Evolutionary conservation across 2,113 vertebrate genomes (phyloP).

Genomic region (Hydrochoerus hydrochaeris): DNA sequence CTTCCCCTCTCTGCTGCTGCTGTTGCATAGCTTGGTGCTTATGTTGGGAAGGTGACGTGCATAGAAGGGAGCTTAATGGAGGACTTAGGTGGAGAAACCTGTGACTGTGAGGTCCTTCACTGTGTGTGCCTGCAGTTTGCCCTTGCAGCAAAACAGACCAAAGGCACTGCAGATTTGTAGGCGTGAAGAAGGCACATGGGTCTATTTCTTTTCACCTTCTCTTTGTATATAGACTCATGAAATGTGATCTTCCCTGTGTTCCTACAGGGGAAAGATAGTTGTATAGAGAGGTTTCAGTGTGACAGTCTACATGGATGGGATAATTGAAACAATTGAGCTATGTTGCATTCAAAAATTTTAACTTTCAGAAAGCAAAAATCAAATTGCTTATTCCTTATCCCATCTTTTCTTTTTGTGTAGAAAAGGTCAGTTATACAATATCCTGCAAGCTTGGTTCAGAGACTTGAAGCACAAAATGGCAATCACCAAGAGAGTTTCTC

Average conservation of each 20-base stretch:
- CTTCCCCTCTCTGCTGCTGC: neutral
- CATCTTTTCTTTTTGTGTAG: conserved; percentile 4
- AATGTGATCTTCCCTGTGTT: neutral
- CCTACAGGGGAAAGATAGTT: neutral
- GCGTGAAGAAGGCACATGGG: neutral
- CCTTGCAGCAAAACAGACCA: conserved; percentile 24
- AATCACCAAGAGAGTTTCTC: neutral
- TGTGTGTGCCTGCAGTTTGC: neutral
- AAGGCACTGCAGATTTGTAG: neutral
- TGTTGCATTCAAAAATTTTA: neutral
- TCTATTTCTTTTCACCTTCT: conserved; percentile 25
- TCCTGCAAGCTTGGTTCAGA: neutral
- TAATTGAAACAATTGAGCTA: neutral
- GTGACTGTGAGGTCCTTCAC: neutral
- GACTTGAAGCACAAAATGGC: neutral
- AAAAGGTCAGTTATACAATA: neutral
- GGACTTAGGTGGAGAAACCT: neutral
- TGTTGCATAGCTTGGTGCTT: neutral
- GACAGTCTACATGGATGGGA: neutral
- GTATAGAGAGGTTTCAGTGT: neutral
- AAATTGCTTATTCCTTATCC: neutral
- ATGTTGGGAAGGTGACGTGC: neutral
- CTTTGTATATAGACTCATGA: neutral
- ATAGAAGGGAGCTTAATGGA: neutral
- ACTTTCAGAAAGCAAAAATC: neutral